These are phyloP conservation scores for Drosophila burlai DNA, from an alignment of 1,140 invertebrate species.

Conservation along the genomic window DNA sequence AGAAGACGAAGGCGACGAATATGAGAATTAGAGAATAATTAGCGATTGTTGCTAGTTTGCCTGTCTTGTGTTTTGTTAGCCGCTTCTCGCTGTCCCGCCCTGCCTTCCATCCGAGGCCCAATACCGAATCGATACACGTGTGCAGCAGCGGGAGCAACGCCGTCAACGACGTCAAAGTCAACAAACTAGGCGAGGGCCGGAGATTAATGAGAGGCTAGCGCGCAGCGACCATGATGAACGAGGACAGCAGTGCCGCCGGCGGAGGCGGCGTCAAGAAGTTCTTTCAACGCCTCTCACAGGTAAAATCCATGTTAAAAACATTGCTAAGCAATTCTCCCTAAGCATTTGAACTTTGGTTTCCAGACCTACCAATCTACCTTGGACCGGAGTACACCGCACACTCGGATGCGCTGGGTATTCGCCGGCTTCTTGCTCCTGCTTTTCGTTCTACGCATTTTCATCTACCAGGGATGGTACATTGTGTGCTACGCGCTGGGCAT, in stretches of 20 bases:
- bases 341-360: constrained; percentile 6
- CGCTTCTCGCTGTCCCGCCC: constrained; percentile 13
- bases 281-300: constrained; percentile 82
- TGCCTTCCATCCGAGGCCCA: neutral
- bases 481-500: constrained; percentile 99
- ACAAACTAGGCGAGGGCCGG: constrained; percentile 32
- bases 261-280: constrained; percentile 74
- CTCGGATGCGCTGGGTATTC: constrained; percentile 87
- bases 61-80: constrained; percentile 39
- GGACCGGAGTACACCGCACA: constrained; percentile 89
- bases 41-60: constrained; percentile 38
- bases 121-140: constrained; percentile 39
- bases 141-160: constrained; percentile 14
- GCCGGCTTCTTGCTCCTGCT: constrained; percentile 86
- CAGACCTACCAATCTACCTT: constrained; percentile 87
- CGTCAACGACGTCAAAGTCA: constrained; percentile 63
- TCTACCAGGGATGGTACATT: constrained; percentile 98
- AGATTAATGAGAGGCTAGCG: constrained; percentile 35
- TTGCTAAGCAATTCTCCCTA: neutral
- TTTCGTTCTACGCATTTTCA: constrained; percentile 88
- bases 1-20: constrained; percentile 21
- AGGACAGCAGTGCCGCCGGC: constrained; percentile 70
- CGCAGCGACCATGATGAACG: constrained; percentile 76
- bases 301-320: constrained; percentile 8
- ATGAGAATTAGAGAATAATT: constrained; percentile 68